Percentiles rank a stretch among this genome's conserved stretches.
phyloP scores from a whole-genome alignment of 92 coral and sea anemone species.

The Paragorgia papillata region DNA sequence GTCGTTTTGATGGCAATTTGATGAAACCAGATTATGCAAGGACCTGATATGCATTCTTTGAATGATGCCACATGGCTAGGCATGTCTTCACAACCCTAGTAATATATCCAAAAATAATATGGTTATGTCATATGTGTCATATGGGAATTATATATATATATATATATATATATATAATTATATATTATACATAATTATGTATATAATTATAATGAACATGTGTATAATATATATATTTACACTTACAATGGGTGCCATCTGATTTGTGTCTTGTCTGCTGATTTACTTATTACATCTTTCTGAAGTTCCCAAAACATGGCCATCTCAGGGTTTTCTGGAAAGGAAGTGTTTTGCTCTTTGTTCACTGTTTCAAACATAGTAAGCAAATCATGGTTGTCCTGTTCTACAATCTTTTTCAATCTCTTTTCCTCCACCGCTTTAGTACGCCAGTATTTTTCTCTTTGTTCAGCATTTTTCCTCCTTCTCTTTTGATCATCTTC shows the following conservation, averaged over 20 bases:
- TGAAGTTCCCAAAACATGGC: constrained; percentile 41
- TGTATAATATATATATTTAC: too few relatives aligned
- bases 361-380: constrained; percentile 8
- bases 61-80: constrained; percentile 37
- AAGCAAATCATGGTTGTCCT: constrained; percentile 11
- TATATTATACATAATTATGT: not conserved
- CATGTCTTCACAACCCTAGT: constrained; percentile 30
- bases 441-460: constrained; percentile 23
- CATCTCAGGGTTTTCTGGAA: constrained; percentile 38
- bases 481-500: constrained; percentile 21
- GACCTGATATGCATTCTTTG: constrained; percentile 13
- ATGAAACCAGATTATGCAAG: constrained; percentile 37
- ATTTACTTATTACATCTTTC: constrained; percentile 23
- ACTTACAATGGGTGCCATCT: constrained; percentile 49
- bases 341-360: not conserved
- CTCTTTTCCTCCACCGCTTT: constrained; percentile 35
- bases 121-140: not conserved
- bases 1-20: constrained; percentile 18
- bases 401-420: not conserved
- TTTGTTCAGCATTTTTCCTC: constrained; percentile 28
- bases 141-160: not conserved
- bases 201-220: not conserved
- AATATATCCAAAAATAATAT: not conserved
- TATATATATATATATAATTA: not conserved
- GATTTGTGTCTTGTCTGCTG: constrained; percentile 6